phyloP scores from a whole-genome alignment of 2,797 vertebrate genomes.

The Rhynchonycteris naso region DNA sequence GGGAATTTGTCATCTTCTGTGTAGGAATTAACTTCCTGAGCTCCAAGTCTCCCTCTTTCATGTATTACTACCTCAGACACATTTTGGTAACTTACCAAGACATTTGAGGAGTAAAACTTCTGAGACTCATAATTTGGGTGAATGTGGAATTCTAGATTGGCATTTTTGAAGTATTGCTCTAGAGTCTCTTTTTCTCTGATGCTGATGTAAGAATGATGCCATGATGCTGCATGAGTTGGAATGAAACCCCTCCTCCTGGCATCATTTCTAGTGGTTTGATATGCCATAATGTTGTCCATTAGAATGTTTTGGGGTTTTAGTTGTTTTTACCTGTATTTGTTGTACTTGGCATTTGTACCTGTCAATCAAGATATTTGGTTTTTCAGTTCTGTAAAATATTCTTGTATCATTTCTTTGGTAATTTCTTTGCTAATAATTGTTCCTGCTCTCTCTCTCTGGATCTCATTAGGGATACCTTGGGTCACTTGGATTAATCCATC shows the following conservation, averaged over 20 bases:
- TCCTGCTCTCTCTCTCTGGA: background rate
- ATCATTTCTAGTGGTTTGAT: background rate
- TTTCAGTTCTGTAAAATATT: background rate
- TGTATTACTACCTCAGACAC: background rate
- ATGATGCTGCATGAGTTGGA: background rate
- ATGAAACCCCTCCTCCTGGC: background rate
- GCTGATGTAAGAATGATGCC: background rate
- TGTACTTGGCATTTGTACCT: background rate
- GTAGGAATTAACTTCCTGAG: background rate
- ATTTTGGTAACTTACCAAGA: background rate
- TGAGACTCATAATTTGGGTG: background rate
- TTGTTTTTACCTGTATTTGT: constrained; percentile 25
- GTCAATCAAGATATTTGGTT: background rate
- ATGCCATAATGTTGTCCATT: background rate
- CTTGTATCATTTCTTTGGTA: background rate
- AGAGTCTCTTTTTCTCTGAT: background rate
- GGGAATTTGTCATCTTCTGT: background rate
- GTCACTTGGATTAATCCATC: background rate
- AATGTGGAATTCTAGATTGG: background rate
- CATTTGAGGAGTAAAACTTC: background rate
- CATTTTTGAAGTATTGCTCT: background rate
- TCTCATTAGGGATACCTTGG: background rate
- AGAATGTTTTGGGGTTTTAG: background rate
- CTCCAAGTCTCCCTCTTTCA: background rate
- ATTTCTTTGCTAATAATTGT: background rate